phyloP scores from a whole-genome alignment of 1,140 invertebrate genomes.

The Megalopta genalis region DNA sequence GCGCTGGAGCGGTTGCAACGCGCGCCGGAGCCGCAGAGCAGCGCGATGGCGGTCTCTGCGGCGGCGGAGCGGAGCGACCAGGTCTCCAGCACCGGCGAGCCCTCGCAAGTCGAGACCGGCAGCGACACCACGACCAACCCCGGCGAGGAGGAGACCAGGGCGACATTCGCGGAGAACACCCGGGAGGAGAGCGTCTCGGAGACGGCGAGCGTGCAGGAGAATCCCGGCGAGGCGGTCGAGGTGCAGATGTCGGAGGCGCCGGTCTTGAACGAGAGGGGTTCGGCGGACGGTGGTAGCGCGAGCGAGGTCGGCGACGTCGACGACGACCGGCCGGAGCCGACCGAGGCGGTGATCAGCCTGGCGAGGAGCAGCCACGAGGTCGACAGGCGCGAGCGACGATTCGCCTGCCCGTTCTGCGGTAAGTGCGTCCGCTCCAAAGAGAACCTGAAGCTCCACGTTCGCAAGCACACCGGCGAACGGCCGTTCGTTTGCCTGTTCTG shows the following conservation, averaged over 20 bases:
- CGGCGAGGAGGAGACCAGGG: constrained; percentile 65
- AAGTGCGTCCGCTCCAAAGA: constrained; percentile 93
- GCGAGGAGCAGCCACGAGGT: constrained; percentile 69
- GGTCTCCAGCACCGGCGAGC: constrained; percentile 87
- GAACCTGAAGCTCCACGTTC: constrained; percentile 92
- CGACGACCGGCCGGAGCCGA: constrained; percentile 58
- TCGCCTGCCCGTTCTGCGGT: constrained; percentile 93
- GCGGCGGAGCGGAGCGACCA: constrained; percentile 82
- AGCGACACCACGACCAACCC: constrained; percentile 70
- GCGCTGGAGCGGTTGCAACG: constrained; percentile 88
- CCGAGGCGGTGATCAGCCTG: constrained; percentile 60
- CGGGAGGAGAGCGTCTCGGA: constrained; percentile 67
- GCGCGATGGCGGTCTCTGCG: constrained; percentile 59
- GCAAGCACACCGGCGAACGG: constrained; percentile 93
- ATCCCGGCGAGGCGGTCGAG: constrained; percentile 46
- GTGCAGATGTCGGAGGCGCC: constrained; percentile 39
- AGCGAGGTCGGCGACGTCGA: constrained; percentile 61
- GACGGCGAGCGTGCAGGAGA: constrained; percentile 67
- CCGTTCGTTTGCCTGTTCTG: constrained; percentile 94
- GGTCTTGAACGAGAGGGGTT: not conserved
- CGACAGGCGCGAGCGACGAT: constrained; percentile 81
- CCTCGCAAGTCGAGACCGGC: constrained; percentile 79
- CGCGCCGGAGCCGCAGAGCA: constrained; percentile 75
- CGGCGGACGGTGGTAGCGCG: constrained; percentile 34
- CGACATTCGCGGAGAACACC: constrained; percentile 52